Conservation (phyloP, 2,113 vertebrate species). For the Calonectris borealis region DNA sequence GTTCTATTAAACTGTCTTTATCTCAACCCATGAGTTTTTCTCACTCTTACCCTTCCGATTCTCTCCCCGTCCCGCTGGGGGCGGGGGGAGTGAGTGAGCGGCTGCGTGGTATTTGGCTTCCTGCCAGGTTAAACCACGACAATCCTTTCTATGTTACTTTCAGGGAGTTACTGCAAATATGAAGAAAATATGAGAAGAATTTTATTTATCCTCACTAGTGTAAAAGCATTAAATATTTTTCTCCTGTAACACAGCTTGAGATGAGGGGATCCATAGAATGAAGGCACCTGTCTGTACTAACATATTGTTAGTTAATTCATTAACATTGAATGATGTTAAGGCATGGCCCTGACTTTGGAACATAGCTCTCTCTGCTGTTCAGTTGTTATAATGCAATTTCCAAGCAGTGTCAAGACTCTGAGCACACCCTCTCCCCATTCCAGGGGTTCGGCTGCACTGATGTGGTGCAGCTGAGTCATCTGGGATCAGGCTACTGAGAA, state of each 20-base stretch:
- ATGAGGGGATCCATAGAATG: not conserved
- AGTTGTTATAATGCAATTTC: not conserved
- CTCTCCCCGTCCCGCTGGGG: no score
- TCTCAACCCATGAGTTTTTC: no score
- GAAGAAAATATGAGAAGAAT: not conserved
- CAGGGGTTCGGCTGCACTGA: not conserved
- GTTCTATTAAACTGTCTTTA: no score
- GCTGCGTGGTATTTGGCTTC: no score
- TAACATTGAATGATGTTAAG: not conserved
- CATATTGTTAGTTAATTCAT: not conserved
- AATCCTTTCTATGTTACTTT: not conserved
- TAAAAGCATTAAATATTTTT: not conserved
- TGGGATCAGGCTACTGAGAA: not conserved
- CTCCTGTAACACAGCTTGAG: not conserved
- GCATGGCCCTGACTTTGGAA: not conserved
- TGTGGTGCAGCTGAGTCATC: not conserved
- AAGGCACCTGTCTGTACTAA: not conserved
- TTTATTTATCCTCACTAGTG: not conserved
- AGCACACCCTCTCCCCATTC: rapidly evolving
- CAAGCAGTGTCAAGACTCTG: no score
- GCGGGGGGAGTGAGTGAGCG: no score
- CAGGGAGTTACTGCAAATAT: not conserved
- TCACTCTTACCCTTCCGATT: no score
- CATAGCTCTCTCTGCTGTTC: not conserved
- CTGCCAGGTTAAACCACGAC: no score